A percentile compares a stretch with the other conserved stretches of the same genome.
Conservation (phyloP, 1,140 invertebrate species). For the Phthorimaea operculella region DNA sequence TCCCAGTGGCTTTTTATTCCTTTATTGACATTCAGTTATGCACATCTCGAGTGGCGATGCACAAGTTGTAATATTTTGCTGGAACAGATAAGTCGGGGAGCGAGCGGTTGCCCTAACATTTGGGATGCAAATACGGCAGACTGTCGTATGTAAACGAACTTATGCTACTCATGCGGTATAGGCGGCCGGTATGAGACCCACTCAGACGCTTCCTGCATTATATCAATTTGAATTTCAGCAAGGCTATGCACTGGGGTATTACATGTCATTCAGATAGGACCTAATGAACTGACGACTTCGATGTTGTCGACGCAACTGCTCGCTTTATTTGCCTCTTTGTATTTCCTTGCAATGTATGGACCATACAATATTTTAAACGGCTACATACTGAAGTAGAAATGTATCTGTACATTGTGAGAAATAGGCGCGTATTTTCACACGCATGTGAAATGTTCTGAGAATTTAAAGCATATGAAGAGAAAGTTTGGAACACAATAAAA, state of each 20-base stretch:
- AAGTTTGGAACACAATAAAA: background rate
- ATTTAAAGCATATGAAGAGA: background rate
- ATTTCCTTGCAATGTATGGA: background rate
- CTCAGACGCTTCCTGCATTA: constrained; percentile 67
- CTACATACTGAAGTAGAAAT: background rate
- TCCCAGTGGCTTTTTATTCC: constrained; percentile 61
- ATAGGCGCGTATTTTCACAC: background rate
- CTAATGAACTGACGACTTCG: constrained; percentile 3
- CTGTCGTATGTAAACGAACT: constrained; percentile 66
- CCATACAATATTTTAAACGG: background rate
- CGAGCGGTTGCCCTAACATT: constrained; percentile 56
- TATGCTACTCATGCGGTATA: constrained; percentile 61
- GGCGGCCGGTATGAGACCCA: constrained; percentile 60
- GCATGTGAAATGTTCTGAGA: background rate
- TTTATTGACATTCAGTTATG: constrained; percentile 67
- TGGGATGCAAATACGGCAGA: constrained; percentile 64
- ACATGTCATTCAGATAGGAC: constrained; percentile 3
- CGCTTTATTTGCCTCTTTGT: background rate
- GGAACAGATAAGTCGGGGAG: constrained; percentile 54
- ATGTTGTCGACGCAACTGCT: background rate
- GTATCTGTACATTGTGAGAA: background rate
- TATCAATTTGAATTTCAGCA: constrained; percentile 66
- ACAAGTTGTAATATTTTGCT: constrained; percentile 65
- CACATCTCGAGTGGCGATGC: constrained; percentile 59
- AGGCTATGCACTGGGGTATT: constrained; percentile 17